These are phyloP conservation scores for Onychorhynchus coronatus DNA, from an alignment of 2,113 vertebrate genomes.

Conservation along the genomic window DNA sequence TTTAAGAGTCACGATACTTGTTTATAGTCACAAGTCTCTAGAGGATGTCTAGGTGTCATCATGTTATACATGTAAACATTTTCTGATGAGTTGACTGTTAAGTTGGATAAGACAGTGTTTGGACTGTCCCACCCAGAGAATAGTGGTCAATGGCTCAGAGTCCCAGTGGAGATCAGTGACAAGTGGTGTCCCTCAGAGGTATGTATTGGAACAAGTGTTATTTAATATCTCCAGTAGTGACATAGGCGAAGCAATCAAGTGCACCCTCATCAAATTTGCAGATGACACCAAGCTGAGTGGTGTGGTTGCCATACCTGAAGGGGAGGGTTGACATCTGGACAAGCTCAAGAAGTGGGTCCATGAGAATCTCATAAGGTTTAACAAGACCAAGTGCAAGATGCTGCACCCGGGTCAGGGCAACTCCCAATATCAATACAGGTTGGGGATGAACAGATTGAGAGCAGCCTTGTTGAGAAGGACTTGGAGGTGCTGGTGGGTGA, in stretches of 20 bases:
- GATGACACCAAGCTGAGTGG: no score
- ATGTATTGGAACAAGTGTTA: no score
- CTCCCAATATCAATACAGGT: background rate
- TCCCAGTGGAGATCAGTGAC: no score
- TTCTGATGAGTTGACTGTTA: background rate
- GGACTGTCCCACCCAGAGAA: no score
- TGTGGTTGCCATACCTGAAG: background rate
- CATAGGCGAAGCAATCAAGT: no score
- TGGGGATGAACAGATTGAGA: background rate
- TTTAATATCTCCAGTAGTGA: no score
- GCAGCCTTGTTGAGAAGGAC: background rate
- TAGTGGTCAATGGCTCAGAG: no score
- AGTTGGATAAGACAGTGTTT: no score
- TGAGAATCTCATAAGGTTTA: background rate
- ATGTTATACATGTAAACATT: background rate
- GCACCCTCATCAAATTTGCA: no score
- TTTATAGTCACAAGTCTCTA: background rate
- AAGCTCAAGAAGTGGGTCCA: background rate
- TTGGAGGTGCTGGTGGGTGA: background rate
- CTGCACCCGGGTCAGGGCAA: background rate
- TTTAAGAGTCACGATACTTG: background rate
- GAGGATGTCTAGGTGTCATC: background rate
- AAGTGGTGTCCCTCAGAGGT: no score
- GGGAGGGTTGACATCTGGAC: background rate
- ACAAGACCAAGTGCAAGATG: background rate